Evolutionary conservation across 1,140 invertebrate species (phyloP).

Genomic region (Panulirus ornatus): DNA sequence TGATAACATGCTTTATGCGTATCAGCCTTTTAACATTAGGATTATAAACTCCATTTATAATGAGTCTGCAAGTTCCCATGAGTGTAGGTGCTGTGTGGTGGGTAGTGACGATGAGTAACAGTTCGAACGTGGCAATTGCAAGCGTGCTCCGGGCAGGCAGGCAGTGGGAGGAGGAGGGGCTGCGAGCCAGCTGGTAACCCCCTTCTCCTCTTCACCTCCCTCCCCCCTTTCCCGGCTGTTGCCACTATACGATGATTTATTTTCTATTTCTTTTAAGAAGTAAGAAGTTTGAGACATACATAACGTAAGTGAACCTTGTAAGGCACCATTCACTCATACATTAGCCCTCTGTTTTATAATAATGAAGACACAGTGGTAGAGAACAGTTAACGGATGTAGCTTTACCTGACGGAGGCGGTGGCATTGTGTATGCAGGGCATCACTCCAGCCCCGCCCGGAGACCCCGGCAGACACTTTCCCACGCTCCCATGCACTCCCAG

Average conservation of each 20-base stretch:
- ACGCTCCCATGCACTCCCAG: conserved; percentile 65
- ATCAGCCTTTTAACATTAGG: too few relatives aligned
- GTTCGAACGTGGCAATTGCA: conserved; percentile 58
- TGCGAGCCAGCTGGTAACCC: conserved; percentile 4
- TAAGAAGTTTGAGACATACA: too few relatives aligned
- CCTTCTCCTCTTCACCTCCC: neutral
- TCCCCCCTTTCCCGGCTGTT: conserved; percentile 15
- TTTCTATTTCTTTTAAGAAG: neutral
- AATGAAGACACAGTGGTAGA: neutral
- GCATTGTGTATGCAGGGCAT: conserved; percentile 21
- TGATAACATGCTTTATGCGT: neutral
- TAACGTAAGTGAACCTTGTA: too few relatives aligned
- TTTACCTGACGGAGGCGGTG: neutral
- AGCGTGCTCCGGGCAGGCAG: conserved; percentile 26
- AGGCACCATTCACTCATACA: too few relatives aligned
- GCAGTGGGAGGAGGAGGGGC: conserved; percentile 7
- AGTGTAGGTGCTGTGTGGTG: neutral
- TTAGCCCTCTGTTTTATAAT: neutral
- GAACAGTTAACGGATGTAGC: neutral
- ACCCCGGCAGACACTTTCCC: conserved; percentile 40
- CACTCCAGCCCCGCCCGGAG: neutral
- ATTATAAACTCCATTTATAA: neutral
- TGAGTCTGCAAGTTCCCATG: conserved; percentile 25
- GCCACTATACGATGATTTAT: neutral
- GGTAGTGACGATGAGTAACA: conserved; percentile 19